These are phyloP conservation scores for Portunus trituberculatus DNA, from an alignment of 1,140 invertebrate genomes.

Conservation along the genomic window DNA sequence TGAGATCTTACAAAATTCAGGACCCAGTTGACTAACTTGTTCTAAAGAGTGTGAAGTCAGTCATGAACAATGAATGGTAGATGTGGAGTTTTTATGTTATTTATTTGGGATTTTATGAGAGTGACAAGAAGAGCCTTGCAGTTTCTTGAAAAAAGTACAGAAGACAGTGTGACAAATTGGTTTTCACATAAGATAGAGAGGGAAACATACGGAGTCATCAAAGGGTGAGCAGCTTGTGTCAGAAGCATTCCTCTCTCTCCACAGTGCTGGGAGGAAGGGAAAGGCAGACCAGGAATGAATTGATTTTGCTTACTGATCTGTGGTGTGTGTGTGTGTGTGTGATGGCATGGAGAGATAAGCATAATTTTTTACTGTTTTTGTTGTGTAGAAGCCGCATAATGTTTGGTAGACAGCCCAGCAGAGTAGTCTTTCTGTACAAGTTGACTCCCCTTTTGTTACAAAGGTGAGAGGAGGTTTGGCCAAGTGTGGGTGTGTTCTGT, in stretches of 20 bases:
- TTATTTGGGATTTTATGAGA: background rate
- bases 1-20: background rate
- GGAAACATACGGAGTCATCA: background rate
- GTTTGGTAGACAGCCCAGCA: background rate
- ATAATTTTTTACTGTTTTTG: background rate
- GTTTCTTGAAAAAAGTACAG: background rate
- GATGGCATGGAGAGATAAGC: background rate
- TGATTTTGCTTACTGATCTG: background rate
- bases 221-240: background rate
- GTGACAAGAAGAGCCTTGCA: background rate
- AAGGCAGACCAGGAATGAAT: background rate
- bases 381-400: constrained; percentile 2
- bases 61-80: background rate
- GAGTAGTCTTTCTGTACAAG: background rate
- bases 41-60: background rate
- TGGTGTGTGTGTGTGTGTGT: background rate
- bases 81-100: background rate
- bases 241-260: background rate
- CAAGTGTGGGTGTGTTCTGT: constrained; percentile 38
- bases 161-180: background rate
- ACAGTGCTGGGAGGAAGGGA: background rate
- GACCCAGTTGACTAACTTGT: background rate
- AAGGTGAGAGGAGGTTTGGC: background rate
- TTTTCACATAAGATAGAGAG: background rate
- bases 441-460: background rate